These are phyloP conservation scores for Eupeodes latifasciatus DNA, from an alignment of 2,888 invertebrate species.

Conservation along the genomic window DNA sequence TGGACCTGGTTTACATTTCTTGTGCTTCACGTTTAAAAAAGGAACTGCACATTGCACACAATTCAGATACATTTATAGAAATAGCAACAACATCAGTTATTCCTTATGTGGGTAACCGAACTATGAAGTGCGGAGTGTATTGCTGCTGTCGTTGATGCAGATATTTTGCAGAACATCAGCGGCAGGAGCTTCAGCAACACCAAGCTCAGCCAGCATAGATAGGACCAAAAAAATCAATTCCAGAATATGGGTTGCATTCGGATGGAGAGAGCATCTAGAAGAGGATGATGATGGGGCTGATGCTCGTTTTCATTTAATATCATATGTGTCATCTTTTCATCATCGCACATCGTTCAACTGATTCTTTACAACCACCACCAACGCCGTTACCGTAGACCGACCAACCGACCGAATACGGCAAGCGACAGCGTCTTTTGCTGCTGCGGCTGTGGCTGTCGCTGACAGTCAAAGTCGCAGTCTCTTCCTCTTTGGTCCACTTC, in stretches of 20 bases:
- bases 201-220: not conserved
- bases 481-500: not conserved
- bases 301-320: constrained; percentile 50
- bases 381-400: too few relatives aligned
- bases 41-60: constrained; percentile 10
- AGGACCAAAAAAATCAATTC: constrained; percentile 49
- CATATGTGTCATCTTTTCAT: constrained; percentile 65
- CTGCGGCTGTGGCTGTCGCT: not conserved
- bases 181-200: not conserved
- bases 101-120: constrained; percentile 67
- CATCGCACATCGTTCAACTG: constrained; percentile 30
- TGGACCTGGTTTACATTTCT: constrained; percentile 72
- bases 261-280: not conserved
- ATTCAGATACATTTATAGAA: constrained; percentile 9
- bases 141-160: constrained; percentile 60
- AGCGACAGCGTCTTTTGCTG: not conserved
- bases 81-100: constrained; percentile 31
- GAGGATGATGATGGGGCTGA: not conserved
- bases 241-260: constrained; percentile 54
- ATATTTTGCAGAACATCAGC: constrained; percentile 61
- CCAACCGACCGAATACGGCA: not conserved
- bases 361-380: not conserved
- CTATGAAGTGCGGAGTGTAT: constrained; percentile 61
- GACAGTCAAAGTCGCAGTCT: constrained; percentile 10
- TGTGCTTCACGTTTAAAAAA: constrained; percentile 14